Conservation (phyloP, 2,888 invertebrate genomes). For the Trachelus troglodyta region DNA sequence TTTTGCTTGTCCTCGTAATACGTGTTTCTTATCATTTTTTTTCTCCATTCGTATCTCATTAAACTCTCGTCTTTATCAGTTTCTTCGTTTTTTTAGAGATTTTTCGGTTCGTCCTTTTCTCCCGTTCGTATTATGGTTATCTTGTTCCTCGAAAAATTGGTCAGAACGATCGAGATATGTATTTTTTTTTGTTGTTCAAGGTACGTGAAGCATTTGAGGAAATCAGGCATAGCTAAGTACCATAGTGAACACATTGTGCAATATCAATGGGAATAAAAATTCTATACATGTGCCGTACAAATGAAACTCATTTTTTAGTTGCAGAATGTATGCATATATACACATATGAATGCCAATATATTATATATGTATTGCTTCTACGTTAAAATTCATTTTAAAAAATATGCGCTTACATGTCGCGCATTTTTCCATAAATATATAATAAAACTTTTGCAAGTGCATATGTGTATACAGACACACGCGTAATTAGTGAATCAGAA, state of each 20-base stretch:
- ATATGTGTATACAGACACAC: not conserved
- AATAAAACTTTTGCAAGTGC: not conserved
- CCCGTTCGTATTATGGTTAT: conserved; percentile 4
- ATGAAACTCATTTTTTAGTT: conserved; percentile 70
- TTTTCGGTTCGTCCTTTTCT: conserved; percentile 19
- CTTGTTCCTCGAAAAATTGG: conserved; percentile 15
- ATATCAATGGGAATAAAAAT: conserved; percentile 66
- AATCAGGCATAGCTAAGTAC: conserved; percentile 65
- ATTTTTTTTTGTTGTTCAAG: conserved; percentile 52
- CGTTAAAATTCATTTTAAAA: conserved; percentile 19
- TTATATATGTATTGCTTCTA: not conserved
- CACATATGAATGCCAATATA: conserved; percentile 2
- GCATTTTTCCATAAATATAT: not conserved
- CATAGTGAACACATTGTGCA: conserved; percentile 67
- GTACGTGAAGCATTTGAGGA: conserved; percentile 65
- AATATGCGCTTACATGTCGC: not conserved
- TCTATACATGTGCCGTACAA: conserved; percentile 74
- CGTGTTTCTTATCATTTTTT: not conserved
- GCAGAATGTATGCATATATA: conserved; percentile 47
- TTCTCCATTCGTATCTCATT: not conserved
- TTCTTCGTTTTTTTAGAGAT: not conserved
- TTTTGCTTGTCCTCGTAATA: not conserved
- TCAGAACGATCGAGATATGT: conserved; percentile 7
- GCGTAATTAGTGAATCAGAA: conserved; percentile 3
- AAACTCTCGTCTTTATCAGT: not conserved